A percentile compares a stretch with the other conserved stretches of the same genome.
Conservation (phyloP, 1,140 invertebrate species). For the Oedothorax gibbosus region DNA sequence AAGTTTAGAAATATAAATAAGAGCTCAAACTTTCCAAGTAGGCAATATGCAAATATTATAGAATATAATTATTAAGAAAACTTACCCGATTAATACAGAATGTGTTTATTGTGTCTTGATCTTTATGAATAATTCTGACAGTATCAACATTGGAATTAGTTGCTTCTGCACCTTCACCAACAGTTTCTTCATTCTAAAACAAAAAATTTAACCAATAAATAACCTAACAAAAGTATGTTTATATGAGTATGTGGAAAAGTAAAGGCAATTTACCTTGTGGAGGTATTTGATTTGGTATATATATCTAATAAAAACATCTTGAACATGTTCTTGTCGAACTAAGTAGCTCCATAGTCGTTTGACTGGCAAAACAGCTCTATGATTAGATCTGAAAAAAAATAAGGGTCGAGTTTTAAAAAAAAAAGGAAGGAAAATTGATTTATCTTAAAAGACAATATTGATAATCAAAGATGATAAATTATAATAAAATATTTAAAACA, state of each 20-base stretch:
- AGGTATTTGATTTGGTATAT: conserved; percentile 80
- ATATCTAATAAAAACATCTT: conserved; percentile 95
- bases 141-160: conserved; percentile 67
- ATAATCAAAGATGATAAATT: neutral
- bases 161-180: conserved; percentile 10
- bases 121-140: conserved; percentile 97
- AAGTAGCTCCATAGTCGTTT: conserved; percentile 94
- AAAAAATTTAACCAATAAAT: neutral
- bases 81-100: conserved; percentile 94
- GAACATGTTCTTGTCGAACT: conserved; percentile 90
- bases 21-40: no score
- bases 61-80: neutral
- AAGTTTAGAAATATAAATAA: no score
- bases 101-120: conserved; percentile 97
- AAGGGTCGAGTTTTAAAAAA: neutral
- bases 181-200: conserved; percentile 29
- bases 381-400: conserved; percentile 53
- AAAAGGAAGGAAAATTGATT: neutral
- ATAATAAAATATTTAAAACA: neutral
- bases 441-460: neutral
- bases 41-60: no score
- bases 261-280: conserved; percentile 18
- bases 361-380: conserved; percentile 80
- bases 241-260: neutral
- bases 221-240: no score